Percentiles rank a stretch among this genome's conserved stretches.
Conservation (phyloP, 2,888 invertebrate species). For the Acholoe squamosa region DNA sequence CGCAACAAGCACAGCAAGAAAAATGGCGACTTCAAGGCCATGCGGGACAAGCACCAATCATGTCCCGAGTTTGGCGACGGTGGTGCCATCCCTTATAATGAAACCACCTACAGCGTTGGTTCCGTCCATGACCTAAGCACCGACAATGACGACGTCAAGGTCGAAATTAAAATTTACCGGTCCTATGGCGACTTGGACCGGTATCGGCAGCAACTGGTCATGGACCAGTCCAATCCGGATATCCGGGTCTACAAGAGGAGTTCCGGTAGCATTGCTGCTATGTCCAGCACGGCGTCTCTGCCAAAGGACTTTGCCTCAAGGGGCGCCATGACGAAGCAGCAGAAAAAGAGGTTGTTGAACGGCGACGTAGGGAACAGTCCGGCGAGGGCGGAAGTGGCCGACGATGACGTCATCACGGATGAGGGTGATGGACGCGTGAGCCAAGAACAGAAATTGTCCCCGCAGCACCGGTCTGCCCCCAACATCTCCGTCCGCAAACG, state of each 20-base stretch:
- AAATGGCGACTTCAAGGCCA: constrained; percentile 36
- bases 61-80: constrained; percentile 65
- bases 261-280: constrained; percentile 59
- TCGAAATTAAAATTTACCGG: constrained; percentile 66
- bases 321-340: background rate
- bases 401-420: background rate
- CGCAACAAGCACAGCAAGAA: constrained; percentile 48
- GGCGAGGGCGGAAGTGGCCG: background rate
- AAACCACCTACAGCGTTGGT: constrained; percentile 41
- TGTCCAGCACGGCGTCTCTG: constrained; percentile 56
- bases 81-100: constrained; percentile 66
- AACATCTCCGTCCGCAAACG: constrained; percentile 54
- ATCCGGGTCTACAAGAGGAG: constrained; percentile 65
- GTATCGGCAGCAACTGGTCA: constrained; percentile 30
- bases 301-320: constrained; percentile 42
- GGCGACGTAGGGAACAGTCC: constrained; percentile 51
- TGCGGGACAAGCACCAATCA: constrained; percentile 60
- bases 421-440: background rate
- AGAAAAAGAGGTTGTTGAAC: constrained; percentile 44
- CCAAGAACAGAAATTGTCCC: constrained; percentile 52
- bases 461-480: constrained; percentile 56
- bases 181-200: constrained; percentile 65
- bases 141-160: constrained; percentile 41
- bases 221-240: constrained; percentile 64
- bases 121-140: constrained; percentile 45